Conservation (phyloP, 2,113 vertebrate genomes). For the Castor canadensis region DNA sequence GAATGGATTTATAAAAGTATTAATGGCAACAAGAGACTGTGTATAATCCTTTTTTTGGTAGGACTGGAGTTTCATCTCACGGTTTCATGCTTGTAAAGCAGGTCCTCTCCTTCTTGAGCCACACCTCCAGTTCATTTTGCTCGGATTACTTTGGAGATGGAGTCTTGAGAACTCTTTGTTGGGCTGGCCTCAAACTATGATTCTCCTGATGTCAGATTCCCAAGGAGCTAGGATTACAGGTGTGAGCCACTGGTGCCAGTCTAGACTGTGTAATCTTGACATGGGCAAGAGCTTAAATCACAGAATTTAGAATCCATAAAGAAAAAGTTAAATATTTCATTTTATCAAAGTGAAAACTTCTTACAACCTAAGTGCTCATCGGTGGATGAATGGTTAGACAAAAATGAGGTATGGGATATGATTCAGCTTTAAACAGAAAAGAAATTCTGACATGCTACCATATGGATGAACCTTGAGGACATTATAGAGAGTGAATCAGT, state of each 20-base stretch:
- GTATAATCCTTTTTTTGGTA: no score
- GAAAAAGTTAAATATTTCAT: neutral
- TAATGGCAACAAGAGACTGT: neutral
- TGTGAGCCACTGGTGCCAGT: no score
- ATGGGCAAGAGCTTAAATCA: neutral
- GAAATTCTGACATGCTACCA: no score
- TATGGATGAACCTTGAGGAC: neutral
- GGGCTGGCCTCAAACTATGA: no score
- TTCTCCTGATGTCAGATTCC: no score
- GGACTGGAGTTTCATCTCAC: no score
- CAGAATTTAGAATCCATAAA: neutral
- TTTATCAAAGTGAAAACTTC: neutral
- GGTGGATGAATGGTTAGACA: neutral
- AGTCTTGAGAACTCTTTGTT: no score
- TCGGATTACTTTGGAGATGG: no score
- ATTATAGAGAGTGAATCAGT: neutral
- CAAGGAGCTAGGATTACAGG: no score
- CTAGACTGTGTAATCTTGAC: neutral
- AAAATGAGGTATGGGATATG: neutral
- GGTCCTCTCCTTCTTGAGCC: no score
- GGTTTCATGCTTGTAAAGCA: no score
- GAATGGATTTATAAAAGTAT: neutral
- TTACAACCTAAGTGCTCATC: neutral
- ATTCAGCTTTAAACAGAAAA: neutral
- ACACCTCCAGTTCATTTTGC: no score